These are phyloP conservation scores for Vulpes lagopus DNA, from an alignment of 2,113 vertebrate genomes.

Conservation along the genomic window DNA sequence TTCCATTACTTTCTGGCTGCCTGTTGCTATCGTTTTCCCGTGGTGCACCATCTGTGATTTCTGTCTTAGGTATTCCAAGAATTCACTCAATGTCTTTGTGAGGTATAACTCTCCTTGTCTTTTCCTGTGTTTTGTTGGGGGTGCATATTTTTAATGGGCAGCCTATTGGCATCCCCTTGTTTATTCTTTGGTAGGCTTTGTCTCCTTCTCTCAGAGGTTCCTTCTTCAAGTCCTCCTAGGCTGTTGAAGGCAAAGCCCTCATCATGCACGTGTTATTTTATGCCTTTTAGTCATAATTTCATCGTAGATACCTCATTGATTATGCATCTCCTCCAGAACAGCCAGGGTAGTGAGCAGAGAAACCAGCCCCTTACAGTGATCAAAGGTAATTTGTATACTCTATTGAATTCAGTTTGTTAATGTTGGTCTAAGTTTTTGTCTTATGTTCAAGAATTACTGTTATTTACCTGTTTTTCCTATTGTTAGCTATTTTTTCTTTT, in stretches of 20 bases:
- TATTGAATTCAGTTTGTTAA: neutral
- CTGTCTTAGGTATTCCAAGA: slow-evolving; percentile 86
- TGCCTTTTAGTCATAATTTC: slow-evolving; percentile 89
- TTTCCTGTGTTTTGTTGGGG: slow-evolving; percentile 68
- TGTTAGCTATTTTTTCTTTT: neutral
- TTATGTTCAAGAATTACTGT: neutral
- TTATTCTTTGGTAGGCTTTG: neutral
- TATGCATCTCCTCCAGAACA: neutral
- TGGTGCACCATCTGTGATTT: neutral
- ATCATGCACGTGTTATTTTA: slow-evolving; percentile 84
- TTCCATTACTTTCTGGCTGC: slow-evolving; percentile 60
- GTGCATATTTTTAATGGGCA: slow-evolving; percentile 46
- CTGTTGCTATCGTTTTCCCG: neutral
- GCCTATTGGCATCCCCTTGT: neutral
- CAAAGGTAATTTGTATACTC: neutral
- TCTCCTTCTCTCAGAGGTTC: neutral
- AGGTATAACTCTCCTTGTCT: slow-evolving; percentile 86
- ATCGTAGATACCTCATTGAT: neutral
- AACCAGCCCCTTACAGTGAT: neutral
- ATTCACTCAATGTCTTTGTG: slow-evolving; percentile 92
- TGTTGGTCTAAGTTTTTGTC: neutral
- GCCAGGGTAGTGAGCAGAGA: neutral
- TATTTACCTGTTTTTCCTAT: neutral
- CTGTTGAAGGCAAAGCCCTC: slow-evolving; percentile 87
- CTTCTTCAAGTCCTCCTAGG: slow-evolving; percentile 88